Evolutionary conservation across 2,113 vertebrate species (phyloP), one percentile per base, ranked within the genome.

Genomic region (Crotalus viridis): DNA sequence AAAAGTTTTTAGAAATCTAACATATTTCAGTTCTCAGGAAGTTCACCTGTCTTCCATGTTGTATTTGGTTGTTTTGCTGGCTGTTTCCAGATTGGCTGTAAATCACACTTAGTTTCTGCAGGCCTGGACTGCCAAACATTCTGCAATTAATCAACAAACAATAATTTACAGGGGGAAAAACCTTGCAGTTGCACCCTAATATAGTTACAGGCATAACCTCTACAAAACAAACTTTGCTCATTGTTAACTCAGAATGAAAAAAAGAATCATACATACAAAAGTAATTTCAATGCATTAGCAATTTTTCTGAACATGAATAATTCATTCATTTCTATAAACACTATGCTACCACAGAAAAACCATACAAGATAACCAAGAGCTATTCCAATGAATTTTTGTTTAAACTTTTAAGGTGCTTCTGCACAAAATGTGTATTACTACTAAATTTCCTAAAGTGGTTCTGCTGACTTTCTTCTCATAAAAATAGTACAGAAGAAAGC

Each of bases 11-110:
- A 39, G 55, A 13, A 15, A 33, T 85, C 26, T 46, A 55, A 92
- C 28, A 46, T 89, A 48, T 12, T 90, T 86, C 55, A 28, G 15
- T 51, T 81, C 69, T 33, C 88, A 52, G 74, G 88, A 90, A 93
- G 54, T 89, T 93, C 74, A 93, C 92, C 92, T 90, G 92, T 93
- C 88, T 90, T 93, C 92, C 92, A 93, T 93, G 92, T 86, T 86
- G 89, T 26, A 87, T 51, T 61, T 86, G 88, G 74, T 56, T 86
- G 74, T 69, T 93, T 91, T 55, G 22, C 28, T 81, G 26, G 69
- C 56, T 86, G 33, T 81, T 88, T 89, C 55, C 74, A 15, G 33
- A 57, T 89, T 86, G 56, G 91, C 39, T 90, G 88, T 69, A 69
- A 88, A 93, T 87, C 69, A 74, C 51, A 48, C 15, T 61, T 92